Evolutionary conservation across 2,888 invertebrate species (phyloP).

Genomic region (Nomada fucata): DNA sequence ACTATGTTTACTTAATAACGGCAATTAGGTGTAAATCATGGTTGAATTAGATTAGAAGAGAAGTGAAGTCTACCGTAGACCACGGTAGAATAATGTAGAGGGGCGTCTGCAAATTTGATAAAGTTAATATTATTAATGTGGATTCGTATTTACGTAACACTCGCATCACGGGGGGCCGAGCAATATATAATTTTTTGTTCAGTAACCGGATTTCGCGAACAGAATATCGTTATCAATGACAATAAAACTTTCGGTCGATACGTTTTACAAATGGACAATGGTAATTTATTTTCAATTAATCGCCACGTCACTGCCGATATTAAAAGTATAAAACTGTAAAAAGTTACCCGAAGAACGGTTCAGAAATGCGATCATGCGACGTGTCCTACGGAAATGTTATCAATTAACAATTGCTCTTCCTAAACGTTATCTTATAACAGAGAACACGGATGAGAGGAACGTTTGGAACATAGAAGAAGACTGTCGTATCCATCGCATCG

Average conservation of each 20-base stretch:
- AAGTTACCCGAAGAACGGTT: slow-evolving; percentile 29
- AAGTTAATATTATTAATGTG: background rate
- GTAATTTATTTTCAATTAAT: slow-evolving; percentile 29
- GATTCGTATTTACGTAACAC: slow-evolving; percentile 31
- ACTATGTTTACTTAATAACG: background rate
- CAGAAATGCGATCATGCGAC: slow-evolving; percentile 15
- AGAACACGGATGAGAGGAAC: background rate
- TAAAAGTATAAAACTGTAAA: slow-evolving; percentile 57
- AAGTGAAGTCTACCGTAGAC: too few species aligned
- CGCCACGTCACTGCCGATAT: slow-evolving; percentile 14
- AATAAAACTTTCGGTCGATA: background rate
- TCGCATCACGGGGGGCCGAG: background rate
- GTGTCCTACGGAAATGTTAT: background rate
- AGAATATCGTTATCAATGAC: background rate
- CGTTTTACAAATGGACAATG: slow-evolving; percentile 23
- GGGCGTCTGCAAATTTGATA: background rate
- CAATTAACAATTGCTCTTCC: background rate
- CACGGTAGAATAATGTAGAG: background rate
- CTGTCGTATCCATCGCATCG: slow-evolving; percentile 3
- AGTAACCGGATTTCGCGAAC: background rate
- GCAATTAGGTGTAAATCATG: too few species aligned
- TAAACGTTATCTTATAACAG: background rate
- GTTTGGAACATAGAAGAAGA: slow-evolving; percentile 11
- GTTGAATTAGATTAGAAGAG: too few species aligned
- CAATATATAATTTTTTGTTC: slow-evolving; percentile 9